Evolutionary conservation across 2,113 vertebrate genomes (phyloP).

Genomic region (Pachyramphus minor): DNA sequence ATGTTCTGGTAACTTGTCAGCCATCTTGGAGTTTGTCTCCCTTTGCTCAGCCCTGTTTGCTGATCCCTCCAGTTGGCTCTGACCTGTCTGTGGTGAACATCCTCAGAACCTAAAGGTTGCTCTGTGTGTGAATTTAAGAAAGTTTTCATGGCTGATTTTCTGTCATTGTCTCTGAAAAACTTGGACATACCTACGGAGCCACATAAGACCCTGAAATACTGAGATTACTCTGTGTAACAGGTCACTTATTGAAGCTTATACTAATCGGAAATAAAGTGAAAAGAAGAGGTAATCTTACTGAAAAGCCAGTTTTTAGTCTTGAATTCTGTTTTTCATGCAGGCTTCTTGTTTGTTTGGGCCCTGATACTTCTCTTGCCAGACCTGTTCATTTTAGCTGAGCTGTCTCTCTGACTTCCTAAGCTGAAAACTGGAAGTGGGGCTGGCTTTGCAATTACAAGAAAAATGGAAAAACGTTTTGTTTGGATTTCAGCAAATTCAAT

Average conservation of each 20-base stretch:
- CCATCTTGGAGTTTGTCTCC: neutral
- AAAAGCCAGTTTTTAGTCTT: neutral
- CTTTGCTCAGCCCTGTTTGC: accelerated
- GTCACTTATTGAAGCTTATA: neutral
- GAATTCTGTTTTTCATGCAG: neutral
- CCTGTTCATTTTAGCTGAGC: neutral
- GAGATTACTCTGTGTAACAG: neutral
- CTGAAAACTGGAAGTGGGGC: neutral
- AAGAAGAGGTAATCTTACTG: accelerated
- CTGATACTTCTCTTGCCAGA: neutral
- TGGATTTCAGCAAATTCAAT: constrained; percentile 14
- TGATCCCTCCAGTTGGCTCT: neutral
- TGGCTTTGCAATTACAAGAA: neutral
- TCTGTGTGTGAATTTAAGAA: neutral
- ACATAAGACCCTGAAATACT: neutral
- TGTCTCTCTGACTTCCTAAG: neutral
- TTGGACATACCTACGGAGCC: neutral
- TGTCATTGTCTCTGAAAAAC: neutral
- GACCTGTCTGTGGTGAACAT: neutral
- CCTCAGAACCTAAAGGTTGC: neutral
- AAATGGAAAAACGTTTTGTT: neutral
- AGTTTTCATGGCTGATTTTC: neutral
- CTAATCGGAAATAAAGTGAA: neutral
- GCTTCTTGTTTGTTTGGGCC: neutral
- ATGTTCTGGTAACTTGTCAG: neutral